These are phyloP conservation scores for Gryllus bimaculatus DNA, from an alignment of 1,140 invertebrate species.

Conservation along the genomic window DNA sequence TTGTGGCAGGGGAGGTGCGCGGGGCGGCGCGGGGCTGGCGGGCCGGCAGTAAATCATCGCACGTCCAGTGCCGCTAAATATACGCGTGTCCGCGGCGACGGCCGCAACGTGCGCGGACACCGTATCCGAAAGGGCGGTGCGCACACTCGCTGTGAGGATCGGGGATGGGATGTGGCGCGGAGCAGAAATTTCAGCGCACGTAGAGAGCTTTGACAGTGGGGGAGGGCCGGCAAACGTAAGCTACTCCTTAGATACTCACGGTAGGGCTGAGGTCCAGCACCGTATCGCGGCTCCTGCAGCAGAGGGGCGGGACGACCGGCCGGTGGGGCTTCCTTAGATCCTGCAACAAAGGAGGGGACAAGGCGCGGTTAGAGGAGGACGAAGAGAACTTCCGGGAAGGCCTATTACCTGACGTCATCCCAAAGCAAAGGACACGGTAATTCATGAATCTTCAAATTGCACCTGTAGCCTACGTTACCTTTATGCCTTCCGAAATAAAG, in stretches of 20 bases:
- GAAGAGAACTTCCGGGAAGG: conserved; percentile 16
- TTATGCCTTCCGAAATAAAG: too few relatives aligned
- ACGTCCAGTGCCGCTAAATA: neutral
- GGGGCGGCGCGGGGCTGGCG: neutral
- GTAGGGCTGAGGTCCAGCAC: conserved; percentile 72
- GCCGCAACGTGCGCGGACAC: neutral
- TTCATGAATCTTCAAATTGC: too few relatives aligned
- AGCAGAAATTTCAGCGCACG: neutral
- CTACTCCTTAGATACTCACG: conserved; percentile 47
- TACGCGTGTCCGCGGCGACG: neutral
- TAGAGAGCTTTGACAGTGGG: neutral
- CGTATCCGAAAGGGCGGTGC: neutral
- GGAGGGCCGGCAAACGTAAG: neutral
- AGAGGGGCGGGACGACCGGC: conserved; percentile 59
- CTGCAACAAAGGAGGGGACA: conserved; percentile 33
- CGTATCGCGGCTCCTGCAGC: conserved; percentile 75
- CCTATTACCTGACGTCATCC: neutral
- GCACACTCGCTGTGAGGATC: neutral
- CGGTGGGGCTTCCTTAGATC: conserved; percentile 23
- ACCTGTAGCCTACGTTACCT: too few relatives aligned
- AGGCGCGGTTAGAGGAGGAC: neutral
- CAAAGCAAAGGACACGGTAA: neutral
- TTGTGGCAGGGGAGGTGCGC: too few relatives aligned
- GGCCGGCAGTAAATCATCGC: neutral
- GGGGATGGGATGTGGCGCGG: too few relatives aligned